These are phyloP conservation scores for Chelidonichthys spinosus DNA, from an alignment of 2,797 vertebrate species.

Conservation along the genomic window DNA sequence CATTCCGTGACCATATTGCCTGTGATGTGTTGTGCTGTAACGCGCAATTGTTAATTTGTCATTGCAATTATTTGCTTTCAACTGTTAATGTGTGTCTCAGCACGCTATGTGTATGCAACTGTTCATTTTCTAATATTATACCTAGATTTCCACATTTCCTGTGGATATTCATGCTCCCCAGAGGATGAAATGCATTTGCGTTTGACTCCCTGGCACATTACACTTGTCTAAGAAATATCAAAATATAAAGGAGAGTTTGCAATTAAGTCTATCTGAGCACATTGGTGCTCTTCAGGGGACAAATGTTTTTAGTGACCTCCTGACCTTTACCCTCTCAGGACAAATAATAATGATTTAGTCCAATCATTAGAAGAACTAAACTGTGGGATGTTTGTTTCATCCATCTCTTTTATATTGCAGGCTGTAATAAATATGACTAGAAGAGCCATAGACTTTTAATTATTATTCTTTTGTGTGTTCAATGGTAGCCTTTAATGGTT, in stretches of 20 bases:
- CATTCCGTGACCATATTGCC: background rate
- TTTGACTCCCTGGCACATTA: background rate
- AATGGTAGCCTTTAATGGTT: slow-evolving; percentile 7
- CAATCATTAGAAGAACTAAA: background rate
- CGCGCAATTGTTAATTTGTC: background rate
- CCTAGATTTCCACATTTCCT: background rate
- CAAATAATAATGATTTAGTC: background rate
- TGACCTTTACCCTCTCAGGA: background rate
- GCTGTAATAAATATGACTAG: background rate
- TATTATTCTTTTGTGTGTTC: slow-evolving; percentile 4
- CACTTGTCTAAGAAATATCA: background rate
- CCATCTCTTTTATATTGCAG: background rate
- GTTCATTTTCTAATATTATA: background rate
- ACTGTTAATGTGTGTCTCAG: background rate
- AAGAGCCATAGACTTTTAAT: background rate
- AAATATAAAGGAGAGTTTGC: background rate
- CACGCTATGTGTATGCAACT: background rate
- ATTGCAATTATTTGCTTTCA: background rate
- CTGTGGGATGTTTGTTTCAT: background rate
- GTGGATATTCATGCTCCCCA: background rate
- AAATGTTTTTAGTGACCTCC: background rate
- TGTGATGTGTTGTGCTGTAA: background rate
- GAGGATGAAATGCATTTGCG: background rate
- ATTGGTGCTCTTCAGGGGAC: background rate
- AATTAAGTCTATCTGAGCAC: background rate